phyloP scores from a whole-genome alignment of 2,797 vertebrate species.

The Pipistrellus kuhlii region DNA sequence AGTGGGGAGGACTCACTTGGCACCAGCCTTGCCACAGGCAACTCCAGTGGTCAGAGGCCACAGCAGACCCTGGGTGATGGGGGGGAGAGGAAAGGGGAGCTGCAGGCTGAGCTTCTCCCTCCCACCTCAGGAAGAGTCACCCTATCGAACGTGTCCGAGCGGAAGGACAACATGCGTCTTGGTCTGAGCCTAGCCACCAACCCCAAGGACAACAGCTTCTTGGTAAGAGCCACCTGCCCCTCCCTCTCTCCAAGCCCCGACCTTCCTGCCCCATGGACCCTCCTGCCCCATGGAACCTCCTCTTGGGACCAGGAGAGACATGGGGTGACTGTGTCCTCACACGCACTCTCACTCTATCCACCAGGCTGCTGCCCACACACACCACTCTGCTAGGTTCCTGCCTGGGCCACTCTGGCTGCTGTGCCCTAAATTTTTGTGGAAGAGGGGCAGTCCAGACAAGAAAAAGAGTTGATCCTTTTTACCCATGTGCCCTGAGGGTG shows the following conservation, averaged over 20 bases:
- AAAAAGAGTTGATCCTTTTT: neutral
- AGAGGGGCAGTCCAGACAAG: neutral
- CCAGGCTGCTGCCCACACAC: fast-evolving
- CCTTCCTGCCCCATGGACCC: neutral
- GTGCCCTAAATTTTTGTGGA: fast-evolving
- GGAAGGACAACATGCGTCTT: constrained; percentile 99
- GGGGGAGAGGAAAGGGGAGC: fast-evolving
- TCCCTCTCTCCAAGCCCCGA: neutral
- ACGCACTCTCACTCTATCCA: fast-evolving
- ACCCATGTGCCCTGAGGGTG: too few species aligned
- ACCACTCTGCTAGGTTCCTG: neutral
- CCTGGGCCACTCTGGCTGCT: neutral
- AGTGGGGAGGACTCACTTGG: neutral
- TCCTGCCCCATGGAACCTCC: neutral
- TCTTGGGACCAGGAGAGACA: neutral
- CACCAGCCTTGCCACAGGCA: neutral
- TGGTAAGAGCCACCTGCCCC: constrained; percentile 89
- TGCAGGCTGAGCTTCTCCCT: constrained; percentile 48
- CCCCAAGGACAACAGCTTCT: constrained; percentile 97
- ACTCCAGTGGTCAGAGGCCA: fast-evolving
- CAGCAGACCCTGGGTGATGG: neutral
- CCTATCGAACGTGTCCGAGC: constrained; percentile 97
- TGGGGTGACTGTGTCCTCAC: fast-evolving
- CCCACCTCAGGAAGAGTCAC: constrained; percentile 95
- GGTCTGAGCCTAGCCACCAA: constrained; percentile 96